Evolutionary conservation across 2,888 invertebrate species (phyloP).

Genomic region (Drepanosiphum platanoidis): DNA sequence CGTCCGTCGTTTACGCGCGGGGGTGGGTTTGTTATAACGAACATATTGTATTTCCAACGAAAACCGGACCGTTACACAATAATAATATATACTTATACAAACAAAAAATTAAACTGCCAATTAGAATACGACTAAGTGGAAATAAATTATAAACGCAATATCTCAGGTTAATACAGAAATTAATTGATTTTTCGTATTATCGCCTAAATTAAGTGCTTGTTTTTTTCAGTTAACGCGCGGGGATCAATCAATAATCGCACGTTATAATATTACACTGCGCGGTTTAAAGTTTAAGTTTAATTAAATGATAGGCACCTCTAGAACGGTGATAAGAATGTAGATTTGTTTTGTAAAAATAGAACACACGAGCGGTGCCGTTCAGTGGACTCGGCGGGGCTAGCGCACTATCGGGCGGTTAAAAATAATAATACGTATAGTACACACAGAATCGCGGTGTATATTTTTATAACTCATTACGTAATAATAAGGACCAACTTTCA

Average conservation of each 20-base stretch:
- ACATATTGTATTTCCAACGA: not conserved
- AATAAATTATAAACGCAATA: conserved; percentile 14
- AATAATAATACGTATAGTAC: not conserved
- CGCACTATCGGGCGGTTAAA: not conserved
- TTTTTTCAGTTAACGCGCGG: conserved; percentile 12
- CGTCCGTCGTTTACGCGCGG: no score
- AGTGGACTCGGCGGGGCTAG: not conserved
- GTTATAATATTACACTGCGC: no score
- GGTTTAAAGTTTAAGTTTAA: conserved; percentile 3
- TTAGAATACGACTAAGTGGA: not conserved
- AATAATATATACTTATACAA: not conserved
- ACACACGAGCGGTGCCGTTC: not conserved
- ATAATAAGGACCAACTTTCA: not conserved
- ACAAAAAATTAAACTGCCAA: not conserved
- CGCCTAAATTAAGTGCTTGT: not conserved
- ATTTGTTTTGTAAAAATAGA: not conserved
- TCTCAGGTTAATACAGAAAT: conserved; percentile 29
- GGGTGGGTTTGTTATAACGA: no score
- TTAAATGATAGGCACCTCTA: conserved; percentile 1
- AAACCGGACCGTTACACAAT: no score
- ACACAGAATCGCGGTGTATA: no score
- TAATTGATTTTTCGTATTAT: conserved; percentile 19
- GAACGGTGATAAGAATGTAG: not conserved
- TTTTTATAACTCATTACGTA: not conserved
- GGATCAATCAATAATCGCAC: conserved; percentile 15